Percentiles rank a stretch among this genome's conserved stretches.
phyloP scores from a whole-genome alignment of 2,113 vertebrate species.

The Ibidorhyncha struthersii region DNA sequence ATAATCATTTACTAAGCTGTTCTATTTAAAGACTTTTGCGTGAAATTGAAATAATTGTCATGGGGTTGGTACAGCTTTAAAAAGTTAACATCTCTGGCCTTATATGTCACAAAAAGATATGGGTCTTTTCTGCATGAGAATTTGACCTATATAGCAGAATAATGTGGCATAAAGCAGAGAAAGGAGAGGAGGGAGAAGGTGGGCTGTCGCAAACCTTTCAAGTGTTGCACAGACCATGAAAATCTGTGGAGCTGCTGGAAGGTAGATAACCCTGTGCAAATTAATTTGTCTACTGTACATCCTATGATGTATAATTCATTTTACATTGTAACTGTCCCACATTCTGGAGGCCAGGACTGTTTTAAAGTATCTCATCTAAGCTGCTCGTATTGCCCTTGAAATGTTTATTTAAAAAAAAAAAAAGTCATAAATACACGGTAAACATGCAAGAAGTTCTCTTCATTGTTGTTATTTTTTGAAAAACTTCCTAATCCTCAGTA shows the following conservation, averaged over 20 bases:
- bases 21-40: neutral
- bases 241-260: constrained; percentile 11
- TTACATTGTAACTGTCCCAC: neutral
- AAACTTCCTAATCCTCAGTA: neutral
- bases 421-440: neutral
- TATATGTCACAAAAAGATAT: neutral
- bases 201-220: constrained; percentile 23
- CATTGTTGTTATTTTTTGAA: neutral
- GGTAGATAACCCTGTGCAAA: constrained; percentile 31
- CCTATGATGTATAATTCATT: neutral
- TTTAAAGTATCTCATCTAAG: neutral
- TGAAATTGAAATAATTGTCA: constrained; percentile 49
- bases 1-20: neutral
- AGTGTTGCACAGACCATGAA: neutral
- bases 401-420: neutral
- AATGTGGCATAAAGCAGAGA: neutral
- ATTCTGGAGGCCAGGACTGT: neutral
- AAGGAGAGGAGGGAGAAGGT: neutral
- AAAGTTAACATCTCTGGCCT: constrained; percentile 17
- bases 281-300: neutral
- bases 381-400: neutral
- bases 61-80: neutral
- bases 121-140: neutral
- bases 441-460: neutral
- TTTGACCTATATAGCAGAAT: constrained; percentile 45